These are phyloP conservation scores for Canis aureus DNA, from an alignment of 2,113 vertebrate genomes.

Conservation along the genomic window DNA sequence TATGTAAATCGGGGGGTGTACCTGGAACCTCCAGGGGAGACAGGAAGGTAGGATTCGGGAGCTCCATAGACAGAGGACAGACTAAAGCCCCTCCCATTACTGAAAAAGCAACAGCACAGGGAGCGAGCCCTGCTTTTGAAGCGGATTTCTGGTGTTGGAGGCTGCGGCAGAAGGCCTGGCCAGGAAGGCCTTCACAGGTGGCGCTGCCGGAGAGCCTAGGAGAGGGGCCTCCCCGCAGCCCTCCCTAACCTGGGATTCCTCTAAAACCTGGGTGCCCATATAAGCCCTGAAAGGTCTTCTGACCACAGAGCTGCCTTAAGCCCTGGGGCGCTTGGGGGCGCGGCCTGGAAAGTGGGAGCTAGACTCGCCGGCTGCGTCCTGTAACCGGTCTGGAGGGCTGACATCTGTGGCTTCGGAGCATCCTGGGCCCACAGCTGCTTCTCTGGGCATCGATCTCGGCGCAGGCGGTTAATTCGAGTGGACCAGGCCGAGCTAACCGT, in stretches of 20 bases:
- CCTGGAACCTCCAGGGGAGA: not conserved
- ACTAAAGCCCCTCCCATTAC: not conserved
- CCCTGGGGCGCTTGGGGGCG: not conserved
- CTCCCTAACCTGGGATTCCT: not conserved
- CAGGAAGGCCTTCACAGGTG: not conserved
- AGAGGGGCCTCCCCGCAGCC: not conserved
- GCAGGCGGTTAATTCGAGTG: not conserved
- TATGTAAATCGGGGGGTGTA: not conserved
- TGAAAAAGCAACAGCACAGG: not conserved
- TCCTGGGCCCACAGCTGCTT: not conserved
- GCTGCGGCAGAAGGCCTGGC: not conserved
- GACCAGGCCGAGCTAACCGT: not conserved
- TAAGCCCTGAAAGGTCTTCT: not conserved
- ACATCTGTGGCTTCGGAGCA: not conserved
- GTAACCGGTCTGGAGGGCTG: not conserved
- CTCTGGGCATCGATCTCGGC: not conserved
- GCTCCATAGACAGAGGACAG: not conserved
- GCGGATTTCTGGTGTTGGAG: constrained; percentile 27
- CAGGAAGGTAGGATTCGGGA: not conserved
- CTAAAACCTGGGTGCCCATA: not conserved
- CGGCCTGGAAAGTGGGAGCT: not conserved
- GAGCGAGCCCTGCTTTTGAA: not conserved
- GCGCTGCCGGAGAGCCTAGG: too few species aligned
- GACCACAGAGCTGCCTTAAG: not conserved
- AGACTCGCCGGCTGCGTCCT: not conserved